Percentiles rank a stretch among this genome's conserved stretches.
Evolutionary conservation across 2,888 invertebrate genomes (phyloP).

Genomic region (Cryptocephalus moraei): DNA sequence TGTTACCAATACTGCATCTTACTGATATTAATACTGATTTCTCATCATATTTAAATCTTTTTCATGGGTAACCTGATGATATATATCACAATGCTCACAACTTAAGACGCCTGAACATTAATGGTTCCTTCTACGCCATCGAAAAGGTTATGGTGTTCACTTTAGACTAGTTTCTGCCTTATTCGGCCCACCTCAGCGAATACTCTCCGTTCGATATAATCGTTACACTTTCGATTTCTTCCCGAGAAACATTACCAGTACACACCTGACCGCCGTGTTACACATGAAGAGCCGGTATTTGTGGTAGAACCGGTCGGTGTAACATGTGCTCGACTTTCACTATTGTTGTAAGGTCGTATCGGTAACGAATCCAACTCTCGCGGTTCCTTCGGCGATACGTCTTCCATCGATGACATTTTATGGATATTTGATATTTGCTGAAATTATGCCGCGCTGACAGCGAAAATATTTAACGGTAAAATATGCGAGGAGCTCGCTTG

Average conservation of each 20-base stretch:
- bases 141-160: too few relatives aligned
- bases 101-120: too few relatives aligned
- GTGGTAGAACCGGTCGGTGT: slow-evolving; percentile 25
- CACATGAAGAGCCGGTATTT: slow-evolving; percentile 27
- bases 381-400: slow-evolving; percentile 9
- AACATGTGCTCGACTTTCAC: slow-evolving; percentile 28
- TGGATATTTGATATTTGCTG: slow-evolving; percentile 18
- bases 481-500: slow-evolving; percentile 2
- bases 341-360: slow-evolving; percentile 20
- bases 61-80: too few relatives aligned
- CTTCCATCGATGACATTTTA: slow-evolving; percentile 19
- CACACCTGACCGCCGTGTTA: slow-evolving; percentile 19
- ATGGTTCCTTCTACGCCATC: too few relatives aligned
- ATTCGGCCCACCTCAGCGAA: too few relatives aligned
- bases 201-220: too few relatives aligned
- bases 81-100: too few relatives aligned
- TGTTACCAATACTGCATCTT: too few relatives aligned
- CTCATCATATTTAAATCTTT: too few relatives aligned
- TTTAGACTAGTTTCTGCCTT: too few relatives aligned
- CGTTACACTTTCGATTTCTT: neutral
- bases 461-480: slow-evolving; percentile 7
- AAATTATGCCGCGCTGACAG: slow-evolving; percentile 13
- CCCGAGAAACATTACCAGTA: slow-evolving; percentile 6
- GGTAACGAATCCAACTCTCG: slow-evolving; percentile 23
- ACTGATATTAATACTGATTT: too few relatives aligned